Base-by-base conservation (phyloP, 2,888 invertebrate species). In the Bembecia ichneumoniformis region DNA sequence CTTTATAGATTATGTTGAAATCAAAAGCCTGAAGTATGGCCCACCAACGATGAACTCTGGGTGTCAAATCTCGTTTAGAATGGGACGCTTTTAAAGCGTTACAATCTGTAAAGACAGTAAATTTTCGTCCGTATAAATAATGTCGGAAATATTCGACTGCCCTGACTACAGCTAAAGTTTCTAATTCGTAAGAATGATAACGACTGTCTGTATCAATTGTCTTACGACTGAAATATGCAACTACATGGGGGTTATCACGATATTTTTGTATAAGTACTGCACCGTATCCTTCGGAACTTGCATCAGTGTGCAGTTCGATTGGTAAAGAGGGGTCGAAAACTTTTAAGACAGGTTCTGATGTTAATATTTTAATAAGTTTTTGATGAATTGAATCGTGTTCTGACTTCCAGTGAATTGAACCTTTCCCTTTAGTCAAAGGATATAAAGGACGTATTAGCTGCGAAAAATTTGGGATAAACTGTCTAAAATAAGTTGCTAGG, bases 141-240 rank as follows among this genome's bases (percentile, higher is more conserved):
- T 35, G 35, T 10, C 35, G 5, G 10, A 35, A 35, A 35, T 35
- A 10, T 5, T 10, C 10, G 7, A 35, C 10, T 9, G 10, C 63
- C 3, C 57, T 46, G 0, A 64, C 58, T 7, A 60, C 59, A 0
- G 60, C 59, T 3, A 59, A 16, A 1, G 60, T 59, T 14, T 62
- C 58, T 0, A 59, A 47, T 34, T 60, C 60, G 20, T 62, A 62
- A 0, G 58, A 58, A 47, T 63, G 57, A 28, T 61, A 58, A 3
- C 57, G 49, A 5, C 55, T 55, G 44, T 62, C 60, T 0, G 49
- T 44, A 1, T 55, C 57, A 0, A 57, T 56, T 1, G 59, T 59
- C 3, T 56, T 47, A 47, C 47, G 48, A 35, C 58, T 61, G 15
- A 58, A 46, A 28, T 52, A 60, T 0, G 53, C 58, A 2, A 58